Evolutionary conservation across 2,888 invertebrate genomes (phyloP).

Genomic region (Caenorhabditis sp.): DNA sequence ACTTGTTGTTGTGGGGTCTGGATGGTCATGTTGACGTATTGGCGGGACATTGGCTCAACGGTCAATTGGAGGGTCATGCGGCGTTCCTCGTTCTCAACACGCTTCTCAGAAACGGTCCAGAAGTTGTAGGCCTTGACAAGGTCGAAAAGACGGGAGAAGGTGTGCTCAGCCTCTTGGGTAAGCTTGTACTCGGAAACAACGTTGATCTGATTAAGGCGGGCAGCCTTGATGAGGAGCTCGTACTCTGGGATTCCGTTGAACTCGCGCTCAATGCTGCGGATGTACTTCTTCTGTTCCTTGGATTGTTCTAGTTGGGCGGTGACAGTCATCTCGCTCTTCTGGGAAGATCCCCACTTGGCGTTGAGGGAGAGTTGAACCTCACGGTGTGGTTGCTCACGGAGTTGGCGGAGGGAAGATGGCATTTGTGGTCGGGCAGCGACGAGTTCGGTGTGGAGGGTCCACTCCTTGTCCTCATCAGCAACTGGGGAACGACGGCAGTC

Average conservation of each 20-base stretch:
- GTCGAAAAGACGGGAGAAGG: conserved; percentile 65
- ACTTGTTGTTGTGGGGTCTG: conserved; percentile 71
- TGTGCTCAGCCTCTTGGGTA: conserved; percentile 55
- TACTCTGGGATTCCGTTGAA: conserved; percentile 54
- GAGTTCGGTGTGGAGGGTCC: conserved; percentile 69
- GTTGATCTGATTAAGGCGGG: conserved; percentile 72
- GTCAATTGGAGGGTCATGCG: conserved; percentile 63
- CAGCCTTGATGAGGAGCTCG: conserved; percentile 72
- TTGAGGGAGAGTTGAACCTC: conserved; percentile 59
- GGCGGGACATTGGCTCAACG: conserved; percentile 76
- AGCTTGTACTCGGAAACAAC: conserved; percentile 70
- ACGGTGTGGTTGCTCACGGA: conserved; percentile 68
- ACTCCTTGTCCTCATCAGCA: conserved; percentile 65
- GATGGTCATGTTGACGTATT: conserved; percentile 77
- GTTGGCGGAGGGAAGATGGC: conserved; percentile 62
- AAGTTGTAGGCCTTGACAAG: conserved; percentile 71
- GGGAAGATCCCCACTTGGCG: conserved; percentile 66
- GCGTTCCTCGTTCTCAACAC: conserved; percentile 49
- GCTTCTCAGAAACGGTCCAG: conserved; percentile 70
- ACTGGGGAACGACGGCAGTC: conserved; percentile 55
- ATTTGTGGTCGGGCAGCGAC: conserved; percentile 71
- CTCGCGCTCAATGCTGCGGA: conserved; percentile 47
- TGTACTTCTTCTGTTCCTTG: conserved; percentile 62
- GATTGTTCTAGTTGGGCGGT: conserved; percentile 65
- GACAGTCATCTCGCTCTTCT: conserved; percentile 66